These are phyloP conservation scores for Agrilus planipennis DNA, from an alignment of 1,140 invertebrate genomes.

Conservation along the genomic window DNA sequence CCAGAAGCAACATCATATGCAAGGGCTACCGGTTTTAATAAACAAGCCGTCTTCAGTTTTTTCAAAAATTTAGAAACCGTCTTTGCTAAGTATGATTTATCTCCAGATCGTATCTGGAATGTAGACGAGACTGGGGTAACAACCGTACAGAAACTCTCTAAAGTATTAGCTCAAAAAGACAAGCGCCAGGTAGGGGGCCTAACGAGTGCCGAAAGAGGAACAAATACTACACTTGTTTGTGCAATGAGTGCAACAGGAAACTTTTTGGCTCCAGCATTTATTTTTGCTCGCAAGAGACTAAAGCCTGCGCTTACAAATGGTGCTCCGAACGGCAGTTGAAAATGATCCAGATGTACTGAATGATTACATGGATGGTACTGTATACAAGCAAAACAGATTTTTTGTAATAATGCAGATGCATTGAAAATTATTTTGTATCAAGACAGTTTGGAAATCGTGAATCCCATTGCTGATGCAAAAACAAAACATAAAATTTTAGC, in stretches of 20 bases:
- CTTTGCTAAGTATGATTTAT: slow-evolving; percentile 9
- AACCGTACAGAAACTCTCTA: slow-evolving; percentile 33
- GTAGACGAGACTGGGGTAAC: slow-evolving; percentile 34
- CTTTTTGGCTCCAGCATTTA: slow-evolving; percentile 13
- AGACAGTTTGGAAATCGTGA: too few species aligned
- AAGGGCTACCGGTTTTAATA: slow-evolving; percentile 7
- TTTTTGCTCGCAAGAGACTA: slow-evolving; percentile 15
- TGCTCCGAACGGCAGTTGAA: slow-evolving; percentile 9
- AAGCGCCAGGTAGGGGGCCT: slow-evolving; percentile 29
- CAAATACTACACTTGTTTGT: slow-evolving; percentile 28
- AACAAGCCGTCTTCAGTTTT: slow-evolving; percentile 7
- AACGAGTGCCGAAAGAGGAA: slow-evolving; percentile 32
- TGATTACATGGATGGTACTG: too few species aligned
- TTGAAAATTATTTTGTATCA: too few species aligned
- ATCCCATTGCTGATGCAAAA: too few species aligned
- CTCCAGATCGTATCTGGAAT: slow-evolving; percentile 28
- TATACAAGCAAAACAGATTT: too few species aligned
- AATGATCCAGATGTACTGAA: too few species aligned
- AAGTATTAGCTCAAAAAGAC: slow-evolving; percentile 28
- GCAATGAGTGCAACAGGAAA: slow-evolving; percentile 29
- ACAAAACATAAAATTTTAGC: too few species aligned
- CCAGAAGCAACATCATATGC: slow-evolving; percentile 9
- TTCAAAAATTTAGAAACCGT: slow-evolving; percentile 3
- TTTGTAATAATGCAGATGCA: too few species aligned
- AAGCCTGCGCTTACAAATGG: slow-evolving; percentile 7